phyloP scores from a whole-genome alignment of 53 echinoderm and acorn worm genomes.

The Patiria pectinifera region DNA sequence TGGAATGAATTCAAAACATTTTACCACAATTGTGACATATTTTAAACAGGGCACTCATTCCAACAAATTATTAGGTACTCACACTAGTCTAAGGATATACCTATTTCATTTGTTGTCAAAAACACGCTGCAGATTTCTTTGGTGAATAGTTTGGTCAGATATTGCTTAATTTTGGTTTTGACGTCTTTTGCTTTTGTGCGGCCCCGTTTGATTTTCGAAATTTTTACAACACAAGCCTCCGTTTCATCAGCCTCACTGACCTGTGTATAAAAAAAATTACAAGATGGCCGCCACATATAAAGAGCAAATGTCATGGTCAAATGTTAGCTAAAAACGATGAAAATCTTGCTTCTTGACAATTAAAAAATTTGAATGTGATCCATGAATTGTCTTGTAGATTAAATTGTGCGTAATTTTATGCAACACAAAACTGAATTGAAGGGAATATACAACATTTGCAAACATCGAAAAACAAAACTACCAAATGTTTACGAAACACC shows the following conservation, averaged over 20 bases:
- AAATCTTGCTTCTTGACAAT: neutral
- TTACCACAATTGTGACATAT: neutral
- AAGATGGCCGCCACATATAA: neutral
- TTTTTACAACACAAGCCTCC: neutral
- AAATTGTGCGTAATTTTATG: no score
- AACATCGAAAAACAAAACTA: no score
- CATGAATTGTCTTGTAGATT: no score
- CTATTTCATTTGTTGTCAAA: no score
- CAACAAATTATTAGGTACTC: neutral
- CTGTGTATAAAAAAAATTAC: neutral
- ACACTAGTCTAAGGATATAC: no score
- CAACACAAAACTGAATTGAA: no score
- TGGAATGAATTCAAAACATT: neutral
- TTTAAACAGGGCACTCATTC: neutral
- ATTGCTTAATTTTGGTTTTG: neutral
- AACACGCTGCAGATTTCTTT: no score
- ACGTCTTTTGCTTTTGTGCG: neutral
- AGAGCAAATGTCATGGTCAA: neutral
- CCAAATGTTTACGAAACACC: no score
- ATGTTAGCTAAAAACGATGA: neutral
- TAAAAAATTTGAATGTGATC: neutral
- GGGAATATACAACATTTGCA: no score
- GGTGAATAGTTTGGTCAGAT: no score
- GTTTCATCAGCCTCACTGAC: neutral
- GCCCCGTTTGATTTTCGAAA: neutral